These are phyloP conservation scores for Vipera latastei DNA, from an alignment of 2,797 vertebrate genomes.

Conservation along the genomic window DNA sequence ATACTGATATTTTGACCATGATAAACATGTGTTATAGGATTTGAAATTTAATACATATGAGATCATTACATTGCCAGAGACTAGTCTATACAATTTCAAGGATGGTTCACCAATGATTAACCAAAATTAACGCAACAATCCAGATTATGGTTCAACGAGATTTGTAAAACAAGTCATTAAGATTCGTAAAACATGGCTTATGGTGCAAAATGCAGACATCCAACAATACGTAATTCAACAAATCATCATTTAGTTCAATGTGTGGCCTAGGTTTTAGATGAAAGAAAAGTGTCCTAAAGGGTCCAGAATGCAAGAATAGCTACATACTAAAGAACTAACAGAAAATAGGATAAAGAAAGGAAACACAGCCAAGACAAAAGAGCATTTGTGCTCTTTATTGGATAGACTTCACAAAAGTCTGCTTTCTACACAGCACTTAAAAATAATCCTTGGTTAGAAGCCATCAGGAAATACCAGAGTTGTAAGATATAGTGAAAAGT, in stretches of 20 bases:
- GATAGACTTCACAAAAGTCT: neutral
- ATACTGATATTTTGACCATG: neutral
- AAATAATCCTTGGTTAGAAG: neutral
- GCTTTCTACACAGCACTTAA: neutral
- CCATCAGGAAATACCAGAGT: neutral
- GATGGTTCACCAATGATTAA: neutral
- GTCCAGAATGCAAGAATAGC: neutral
- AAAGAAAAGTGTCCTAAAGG: neutral
- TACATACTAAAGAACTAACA: neutral
- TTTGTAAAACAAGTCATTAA: neutral
- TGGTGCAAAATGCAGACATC: neutral
- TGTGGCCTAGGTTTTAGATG: neutral
- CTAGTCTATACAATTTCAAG: neutral
- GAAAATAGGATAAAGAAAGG: neutral
- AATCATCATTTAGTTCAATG: neutral
- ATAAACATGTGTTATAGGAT: neutral
- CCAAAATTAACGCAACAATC: neutral
- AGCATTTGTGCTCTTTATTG: neutral
- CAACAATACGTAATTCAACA: neutral
- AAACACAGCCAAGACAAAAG: neutral
- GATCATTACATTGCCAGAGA: neutral
- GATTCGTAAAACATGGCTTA: neutral
- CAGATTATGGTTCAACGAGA: neutral
- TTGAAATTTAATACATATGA: neutral
- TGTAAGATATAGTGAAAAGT: neutral